A percentile compares a stretch with the other conserved stretches of the same genome.
Evolutionary conservation across 2,113 vertebrate species (phyloP).

Genomic region (Clarias gariepinus): DNA sequence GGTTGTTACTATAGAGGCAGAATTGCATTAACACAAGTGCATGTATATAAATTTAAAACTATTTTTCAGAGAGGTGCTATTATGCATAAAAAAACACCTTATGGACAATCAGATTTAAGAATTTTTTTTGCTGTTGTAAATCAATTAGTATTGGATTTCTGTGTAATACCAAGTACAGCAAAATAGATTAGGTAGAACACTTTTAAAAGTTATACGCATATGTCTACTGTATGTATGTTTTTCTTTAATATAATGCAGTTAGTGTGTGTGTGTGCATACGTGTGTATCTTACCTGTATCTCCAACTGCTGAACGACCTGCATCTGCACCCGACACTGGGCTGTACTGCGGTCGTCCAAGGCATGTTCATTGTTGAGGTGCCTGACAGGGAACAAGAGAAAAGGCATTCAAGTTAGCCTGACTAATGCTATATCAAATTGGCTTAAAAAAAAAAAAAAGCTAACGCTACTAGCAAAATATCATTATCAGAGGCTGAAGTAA

Average conservation of each 20-base stretch:
- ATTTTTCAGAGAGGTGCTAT: background rate
- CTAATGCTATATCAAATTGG: background rate
- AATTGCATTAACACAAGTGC: background rate
- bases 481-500: background rate
- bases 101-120: background rate
- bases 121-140: background rate
- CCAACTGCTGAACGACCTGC: conserved; percentile 99
- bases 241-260: background rate
- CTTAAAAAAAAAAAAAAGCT: no score
- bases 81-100: background rate
- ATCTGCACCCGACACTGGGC: conserved; percentile 99
- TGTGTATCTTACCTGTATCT: conserved; percentile 87
- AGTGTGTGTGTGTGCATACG: background rate
- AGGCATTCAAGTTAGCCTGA: background rate
- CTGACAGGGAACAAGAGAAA: conserved; percentile 35
- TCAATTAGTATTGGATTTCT: background rate
- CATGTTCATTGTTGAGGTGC: conserved; percentile 98
- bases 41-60: background rate
- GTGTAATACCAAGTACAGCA: background rate
- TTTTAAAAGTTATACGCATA: background rate
- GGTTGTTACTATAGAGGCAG: background rate
- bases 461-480: background rate
- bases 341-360: conserved; percentile 97
- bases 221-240: no score
- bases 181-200: background rate